Conservation (phyloP, 2,888 invertebrate genomes). For the Xanthorhoe spadicearia region DNA sequence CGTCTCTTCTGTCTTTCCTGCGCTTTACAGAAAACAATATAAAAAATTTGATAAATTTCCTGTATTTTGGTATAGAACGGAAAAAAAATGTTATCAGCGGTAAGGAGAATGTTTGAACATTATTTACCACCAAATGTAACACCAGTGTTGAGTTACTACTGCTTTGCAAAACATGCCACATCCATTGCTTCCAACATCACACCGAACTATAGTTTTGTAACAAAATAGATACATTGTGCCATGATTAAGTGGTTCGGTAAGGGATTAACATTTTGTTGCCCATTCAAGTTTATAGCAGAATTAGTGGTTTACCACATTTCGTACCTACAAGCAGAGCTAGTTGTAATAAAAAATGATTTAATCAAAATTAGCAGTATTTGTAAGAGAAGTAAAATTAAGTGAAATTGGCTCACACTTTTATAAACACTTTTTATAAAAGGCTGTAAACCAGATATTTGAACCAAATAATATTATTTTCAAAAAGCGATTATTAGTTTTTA, state of each 20-base stretch:
- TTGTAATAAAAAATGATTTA: conserved; percentile 8
- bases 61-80: no score
- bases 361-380: conserved; percentile 1
- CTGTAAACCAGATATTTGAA: no score
- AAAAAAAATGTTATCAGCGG: no score
- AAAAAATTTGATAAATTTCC: no score
- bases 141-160: no score
- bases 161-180: neutral
- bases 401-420: neutral
- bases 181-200: neutral
- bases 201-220: conserved; percentile 16
- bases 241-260: conserved; percentile 35
- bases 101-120: no score
- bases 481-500: no score
- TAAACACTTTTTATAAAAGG: neutral
- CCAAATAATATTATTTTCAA: no score
- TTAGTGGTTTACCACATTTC: conserved; percentile 23
- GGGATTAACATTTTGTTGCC: conserved; percentile 39
- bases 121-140: no score
- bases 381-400: neutral
- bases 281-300: conserved; percentile 29
- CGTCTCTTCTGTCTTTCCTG: no score
- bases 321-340: neutral
- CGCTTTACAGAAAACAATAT: no score
- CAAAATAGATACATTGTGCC: conserved; percentile 39